A percentile compares a stretch with the other conserved stretches of the same genome.
phyloP scores from a whole-genome alignment of 2,113 vertebrate species.

The Callospermophilus lateralis region DNA sequence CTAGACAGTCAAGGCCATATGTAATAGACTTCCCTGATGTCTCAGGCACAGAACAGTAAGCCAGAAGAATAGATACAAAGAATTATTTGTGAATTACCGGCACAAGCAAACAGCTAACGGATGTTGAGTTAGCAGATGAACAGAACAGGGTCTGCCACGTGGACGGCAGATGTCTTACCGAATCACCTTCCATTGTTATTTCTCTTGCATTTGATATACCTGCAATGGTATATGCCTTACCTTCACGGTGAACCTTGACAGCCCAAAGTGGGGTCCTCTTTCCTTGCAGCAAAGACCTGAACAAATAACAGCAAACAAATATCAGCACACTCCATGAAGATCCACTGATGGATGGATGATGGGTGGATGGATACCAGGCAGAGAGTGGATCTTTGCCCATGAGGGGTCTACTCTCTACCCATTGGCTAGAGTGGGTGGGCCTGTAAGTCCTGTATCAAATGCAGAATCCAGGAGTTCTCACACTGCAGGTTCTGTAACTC shows the following conservation, averaged over 20 bases:
- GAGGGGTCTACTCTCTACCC: background rate
- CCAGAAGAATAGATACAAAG: background rate
- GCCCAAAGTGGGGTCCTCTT: background rate
- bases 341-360: background rate
- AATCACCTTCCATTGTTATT: background rate
- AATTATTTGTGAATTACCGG: background rate
- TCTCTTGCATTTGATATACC: background rate
- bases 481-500: background rate
- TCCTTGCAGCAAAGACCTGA: fast-evolving
- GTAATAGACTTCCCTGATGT: fast-evolving
- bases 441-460: background rate
- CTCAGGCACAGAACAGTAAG: no score
- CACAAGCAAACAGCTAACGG: background rate
- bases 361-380: fast-evolving
- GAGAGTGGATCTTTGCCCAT: no score
- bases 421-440: fast-evolving
- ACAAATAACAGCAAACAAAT: fast-evolving
- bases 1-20: no score
- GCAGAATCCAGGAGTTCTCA: background rate
- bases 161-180: background rate
- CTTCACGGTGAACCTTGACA: background rate
- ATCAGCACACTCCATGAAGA: background rate
- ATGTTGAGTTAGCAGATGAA: background rate
- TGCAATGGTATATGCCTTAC: background rate
- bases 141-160: background rate